Evolutionary conservation across 2,888 invertebrate species (phyloP).

Genomic region (Nyleta sp.): DNA sequence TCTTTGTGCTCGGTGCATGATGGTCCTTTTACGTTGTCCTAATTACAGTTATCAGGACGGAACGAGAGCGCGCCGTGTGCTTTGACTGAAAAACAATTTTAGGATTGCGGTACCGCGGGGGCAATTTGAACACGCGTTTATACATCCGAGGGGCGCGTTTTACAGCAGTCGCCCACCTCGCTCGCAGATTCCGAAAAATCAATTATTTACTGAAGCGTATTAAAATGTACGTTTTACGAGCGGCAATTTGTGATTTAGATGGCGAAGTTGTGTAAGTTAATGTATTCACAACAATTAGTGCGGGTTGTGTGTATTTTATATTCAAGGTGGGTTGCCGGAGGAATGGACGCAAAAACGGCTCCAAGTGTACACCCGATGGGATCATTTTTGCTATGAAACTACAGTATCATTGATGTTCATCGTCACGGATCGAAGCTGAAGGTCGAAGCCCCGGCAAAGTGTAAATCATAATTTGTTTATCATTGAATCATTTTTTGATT

Average conservation of each 20-base stretch:
- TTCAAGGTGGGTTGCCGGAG: no score
- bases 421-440: no score
- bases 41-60: slow-evolving; percentile 73
- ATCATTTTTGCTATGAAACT: background rate
- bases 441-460: no score
- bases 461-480: no score
- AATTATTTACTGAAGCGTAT: slow-evolving; percentile 31
- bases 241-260: slow-evolving; percentile 11
- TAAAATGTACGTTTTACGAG: slow-evolving; percentile 35
- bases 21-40: slow-evolving; percentile 71
- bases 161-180: background rate
- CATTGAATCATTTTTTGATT: no score
- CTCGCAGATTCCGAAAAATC: slow-evolving; percentile 32
- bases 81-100: slow-evolving; percentile 49
- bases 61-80: slow-evolving; percentile 31
- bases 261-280: slow-evolving; percentile 2
- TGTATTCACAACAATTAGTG: slow-evolving; percentile 14
- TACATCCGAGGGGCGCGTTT: slow-evolving; percentile 17
- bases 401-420: no score
- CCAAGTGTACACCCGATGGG: background rate
- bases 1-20: slow-evolving; percentile 32
- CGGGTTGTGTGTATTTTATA: background rate
- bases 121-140: slow-evolving; percentile 25
- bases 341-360: background rate
- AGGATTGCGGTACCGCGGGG: slow-evolving; percentile 21